Conservation (phyloP, 2,113 vertebrate species). For the Scomber scombrus region DNA sequence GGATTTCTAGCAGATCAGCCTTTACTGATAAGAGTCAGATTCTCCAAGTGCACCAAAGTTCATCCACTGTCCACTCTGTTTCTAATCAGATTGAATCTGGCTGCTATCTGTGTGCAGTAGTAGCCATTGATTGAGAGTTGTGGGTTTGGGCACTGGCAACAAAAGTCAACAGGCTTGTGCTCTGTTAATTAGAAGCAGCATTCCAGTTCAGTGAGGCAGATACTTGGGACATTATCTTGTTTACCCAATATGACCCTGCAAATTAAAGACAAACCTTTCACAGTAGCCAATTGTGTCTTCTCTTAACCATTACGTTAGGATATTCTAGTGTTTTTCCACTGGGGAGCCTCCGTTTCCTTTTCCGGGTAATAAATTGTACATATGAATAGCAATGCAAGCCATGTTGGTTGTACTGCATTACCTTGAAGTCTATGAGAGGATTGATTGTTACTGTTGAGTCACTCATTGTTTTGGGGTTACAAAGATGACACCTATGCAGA, state of each 20-base stretch:
- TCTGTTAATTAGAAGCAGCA: constrained; percentile 39
- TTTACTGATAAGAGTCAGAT: neutral
- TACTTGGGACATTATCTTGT: constrained; percentile 1
- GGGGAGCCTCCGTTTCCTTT: neutral
- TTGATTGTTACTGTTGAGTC: neutral
- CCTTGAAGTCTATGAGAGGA: constrained; percentile 1
- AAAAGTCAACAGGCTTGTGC: constrained; percentile 19
- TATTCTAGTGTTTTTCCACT: constrained; percentile 21
- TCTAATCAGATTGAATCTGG: constrained; percentile 38
- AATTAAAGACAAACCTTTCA: constrained; percentile 34
- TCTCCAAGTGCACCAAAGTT: constrained; percentile 13
- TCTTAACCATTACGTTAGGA: neutral
- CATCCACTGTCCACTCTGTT: constrained; percentile 20
- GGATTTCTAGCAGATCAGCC: neutral
- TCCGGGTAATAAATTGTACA: constrained; percentile 7
- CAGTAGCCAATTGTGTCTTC: constrained; percentile 13
- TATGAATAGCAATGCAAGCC: constrained; percentile 16
- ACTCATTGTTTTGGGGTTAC: constrained; percentile 21
- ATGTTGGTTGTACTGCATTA: constrained; percentile 29
- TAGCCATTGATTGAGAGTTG: constrained; percentile 22
- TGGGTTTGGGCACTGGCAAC: neutral
- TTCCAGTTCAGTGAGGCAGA: constrained; percentile 14
- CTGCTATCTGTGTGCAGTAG: constrained; percentile 19
- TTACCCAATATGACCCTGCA: constrained; percentile 22
- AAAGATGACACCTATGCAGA: constrained; percentile 12